These are phyloP conservation scores for Matsumyia berberina DNA, from an alignment of 2,888 invertebrate species.

Conservation along the genomic window DNA sequence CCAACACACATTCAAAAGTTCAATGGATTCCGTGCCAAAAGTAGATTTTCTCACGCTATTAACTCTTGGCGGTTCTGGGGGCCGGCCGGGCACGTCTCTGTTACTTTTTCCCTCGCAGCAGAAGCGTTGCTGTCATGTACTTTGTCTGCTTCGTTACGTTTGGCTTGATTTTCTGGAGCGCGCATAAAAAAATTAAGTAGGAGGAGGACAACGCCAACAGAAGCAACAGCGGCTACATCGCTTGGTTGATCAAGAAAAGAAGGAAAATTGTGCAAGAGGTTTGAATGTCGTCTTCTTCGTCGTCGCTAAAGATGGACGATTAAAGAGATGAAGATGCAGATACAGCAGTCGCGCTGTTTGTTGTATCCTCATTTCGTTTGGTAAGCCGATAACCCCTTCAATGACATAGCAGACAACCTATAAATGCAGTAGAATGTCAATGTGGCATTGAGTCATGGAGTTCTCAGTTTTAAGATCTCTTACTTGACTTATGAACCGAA, in stretches of 20 bases:
- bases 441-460: constrained; percentile 50
- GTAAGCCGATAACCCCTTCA: constrained; percentile 58
- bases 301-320: constrained; percentile 17
- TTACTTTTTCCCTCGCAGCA: not conserved
- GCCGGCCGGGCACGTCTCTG: constrained; percentile 29
- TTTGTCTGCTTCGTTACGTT: constrained; percentile 54
- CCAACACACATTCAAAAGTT: constrained; percentile 55
- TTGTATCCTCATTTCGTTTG: constrained; percentile 46
- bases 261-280: constrained; percentile 63
- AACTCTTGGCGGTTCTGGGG: constrained; percentile 36
- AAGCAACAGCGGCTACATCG: constrained; percentile 34
- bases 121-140: constrained; percentile 21
- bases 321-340: constrained; percentile 35
- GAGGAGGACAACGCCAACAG: constrained; percentile 29
- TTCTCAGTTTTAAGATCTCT: constrained; percentile 25
- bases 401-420: constrained; percentile 37
- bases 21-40: constrained; percentile 74
- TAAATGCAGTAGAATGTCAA: constrained; percentile 57
- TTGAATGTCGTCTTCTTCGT: constrained; percentile 56
- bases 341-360: constrained; percentile 33
- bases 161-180: constrained; percentile 66
- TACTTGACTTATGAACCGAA: constrained; percentile 58
- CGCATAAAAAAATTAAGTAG: constrained; percentile 16
- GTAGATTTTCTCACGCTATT: constrained; percentile 75
- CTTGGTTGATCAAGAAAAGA: constrained; percentile 72